phyloP scores from a whole-genome alignment of 2,797 vertebrate species.

The Vultur gryphus region DNA sequence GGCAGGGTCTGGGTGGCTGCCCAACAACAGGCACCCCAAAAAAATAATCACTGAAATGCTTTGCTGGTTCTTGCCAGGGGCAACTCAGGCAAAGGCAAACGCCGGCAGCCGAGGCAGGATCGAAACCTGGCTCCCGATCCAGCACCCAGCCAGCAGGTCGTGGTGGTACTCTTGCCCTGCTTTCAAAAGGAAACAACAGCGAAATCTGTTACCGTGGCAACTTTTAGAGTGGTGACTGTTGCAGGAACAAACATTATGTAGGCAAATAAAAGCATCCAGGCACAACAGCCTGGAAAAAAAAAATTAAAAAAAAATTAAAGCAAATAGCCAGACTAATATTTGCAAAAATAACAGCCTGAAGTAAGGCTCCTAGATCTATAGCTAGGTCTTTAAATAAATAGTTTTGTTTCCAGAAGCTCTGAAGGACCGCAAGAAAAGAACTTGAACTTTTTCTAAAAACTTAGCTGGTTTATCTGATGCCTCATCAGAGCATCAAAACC shows the following conservation, averaged over 20 bases:
- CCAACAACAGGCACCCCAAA: neutral
- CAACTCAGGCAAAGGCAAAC: neutral
- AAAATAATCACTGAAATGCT: neutral
- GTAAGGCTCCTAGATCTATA: neutral
- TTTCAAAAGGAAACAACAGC: neutral
- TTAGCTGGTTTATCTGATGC: neutral
- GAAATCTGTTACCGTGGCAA: neutral
- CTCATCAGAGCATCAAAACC: neutral
- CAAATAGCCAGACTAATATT: neutral
- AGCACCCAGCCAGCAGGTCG: neutral
- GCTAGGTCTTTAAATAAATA: neutral
- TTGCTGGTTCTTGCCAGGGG: neutral
- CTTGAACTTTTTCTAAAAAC: neutral
- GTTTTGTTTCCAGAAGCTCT: neutral
- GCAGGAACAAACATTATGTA: neutral
- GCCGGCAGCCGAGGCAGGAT: fast-evolving
- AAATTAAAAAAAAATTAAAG: neutral
- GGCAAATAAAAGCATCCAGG: neutral
- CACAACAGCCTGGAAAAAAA: neutral
- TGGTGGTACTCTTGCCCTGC: neutral
- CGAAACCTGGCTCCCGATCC: neutral
- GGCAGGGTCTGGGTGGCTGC: neutral
- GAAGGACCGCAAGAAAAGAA: neutral
- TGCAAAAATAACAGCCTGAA: neutral
- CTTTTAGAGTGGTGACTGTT: neutral